Conservation (phyloP, 1,140 invertebrate species). For the Pararge aegeria region DNA sequence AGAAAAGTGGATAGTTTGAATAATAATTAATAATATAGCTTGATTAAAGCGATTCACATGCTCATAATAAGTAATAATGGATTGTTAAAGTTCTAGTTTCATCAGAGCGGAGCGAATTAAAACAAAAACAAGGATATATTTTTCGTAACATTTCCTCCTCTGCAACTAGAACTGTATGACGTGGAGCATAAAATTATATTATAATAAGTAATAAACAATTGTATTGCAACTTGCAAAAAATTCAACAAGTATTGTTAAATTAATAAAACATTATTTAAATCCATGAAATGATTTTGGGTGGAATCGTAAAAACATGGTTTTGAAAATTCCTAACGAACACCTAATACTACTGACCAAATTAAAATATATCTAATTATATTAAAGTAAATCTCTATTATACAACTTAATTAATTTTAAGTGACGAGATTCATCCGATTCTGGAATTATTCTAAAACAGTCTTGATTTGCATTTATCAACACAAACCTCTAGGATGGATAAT, state of each 20-base stretch:
- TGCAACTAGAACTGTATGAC: neutral
- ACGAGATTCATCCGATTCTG: conserved; percentile 16
- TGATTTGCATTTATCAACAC: conserved; percentile 20
- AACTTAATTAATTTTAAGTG: neutral
- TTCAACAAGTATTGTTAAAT: conserved; percentile 18
- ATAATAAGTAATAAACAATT: neutral
- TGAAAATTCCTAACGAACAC: too few relatives aligned
- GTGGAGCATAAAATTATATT: neutral
- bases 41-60: too few relatives aligned
- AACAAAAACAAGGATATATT: too few relatives aligned
- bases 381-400: neutral
- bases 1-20: too few relatives aligned
- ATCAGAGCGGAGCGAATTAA: too few relatives aligned
- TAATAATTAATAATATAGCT: too few relatives aligned
- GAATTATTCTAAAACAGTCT: conserved; percentile 27
- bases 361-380: neutral
- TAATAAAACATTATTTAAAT: neutral
- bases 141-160: neutral
- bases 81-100: too few relatives aligned
- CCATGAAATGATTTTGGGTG: neutral
- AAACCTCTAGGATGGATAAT: conserved; percentile 17
- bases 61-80: too few relatives aligned
- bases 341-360: neutral
- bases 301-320: neutral
- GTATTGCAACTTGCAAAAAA: conserved; percentile 11